These are phyloP conservation scores for Mohoua ochrocephala DNA, from an alignment of 2,113 vertebrate genomes.

Conservation along the genomic window DNA sequence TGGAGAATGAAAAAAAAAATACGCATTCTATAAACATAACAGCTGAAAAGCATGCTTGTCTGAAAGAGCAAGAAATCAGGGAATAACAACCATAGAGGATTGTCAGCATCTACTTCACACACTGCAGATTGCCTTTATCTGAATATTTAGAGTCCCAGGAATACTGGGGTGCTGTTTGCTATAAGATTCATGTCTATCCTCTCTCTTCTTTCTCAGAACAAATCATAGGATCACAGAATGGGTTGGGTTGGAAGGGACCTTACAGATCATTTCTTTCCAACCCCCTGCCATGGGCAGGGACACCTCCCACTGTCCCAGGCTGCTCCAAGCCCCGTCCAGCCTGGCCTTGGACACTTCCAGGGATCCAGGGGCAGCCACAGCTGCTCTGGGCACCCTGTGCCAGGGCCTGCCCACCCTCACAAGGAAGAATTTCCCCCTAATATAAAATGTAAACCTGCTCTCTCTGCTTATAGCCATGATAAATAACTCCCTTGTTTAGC, in stretches of 20 bases:
- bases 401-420: fast-evolving
- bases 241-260: background rate
- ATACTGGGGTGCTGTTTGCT: background rate
- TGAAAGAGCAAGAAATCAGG: background rate
- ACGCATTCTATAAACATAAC: background rate
- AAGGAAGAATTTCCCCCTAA: background rate
- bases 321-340: fast-evolving
- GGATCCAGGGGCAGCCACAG: background rate
- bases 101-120: background rate
- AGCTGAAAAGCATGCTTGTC: background rate
- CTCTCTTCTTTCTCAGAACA: background rate
- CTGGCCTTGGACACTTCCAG: background rate
- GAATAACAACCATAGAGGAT: background rate
- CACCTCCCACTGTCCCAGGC: fast-evolving
- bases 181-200: fast-evolving
- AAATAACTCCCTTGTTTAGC: background rate
- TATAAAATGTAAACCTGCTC: background rate
- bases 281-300: background rate
- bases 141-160: background rate
- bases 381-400: background rate
- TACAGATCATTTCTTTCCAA: background rate
- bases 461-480: background rate
- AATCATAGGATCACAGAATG: background rate
- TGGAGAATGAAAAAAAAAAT: background rate
- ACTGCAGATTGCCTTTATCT: background rate